Base-by-base conservation (phyloP, 2,888 invertebrate genomes). In the Polymixis flavicincta region DNA sequence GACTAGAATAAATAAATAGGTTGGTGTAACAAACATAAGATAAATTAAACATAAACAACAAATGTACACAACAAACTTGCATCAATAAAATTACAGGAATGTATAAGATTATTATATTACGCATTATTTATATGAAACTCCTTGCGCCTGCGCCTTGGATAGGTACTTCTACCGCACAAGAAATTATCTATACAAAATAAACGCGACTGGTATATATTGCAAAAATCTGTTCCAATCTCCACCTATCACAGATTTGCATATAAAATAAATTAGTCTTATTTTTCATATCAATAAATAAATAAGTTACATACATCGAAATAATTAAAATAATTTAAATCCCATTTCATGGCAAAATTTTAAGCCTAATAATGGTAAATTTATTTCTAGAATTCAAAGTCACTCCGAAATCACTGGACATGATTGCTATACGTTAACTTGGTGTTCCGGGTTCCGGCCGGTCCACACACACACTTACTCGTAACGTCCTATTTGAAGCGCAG, bases 21-120 rank as follows among this genome's bases (percentile, higher is more conserved):
- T 76, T 87, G 80, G 73, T 72, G 70, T 86, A 93, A 93, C 91
- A 90, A 92, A 91, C 85, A 78, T 83, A 89, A 87, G 88, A 90
- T 90, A 90, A 92, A 91, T 88, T 88, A 91, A 90, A 91, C 87
- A 80, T 86, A 88, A 92, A 90, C 89, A 92, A 92, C 90, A 91
- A 89, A 80, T 82, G 76, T 87, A 87, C 85, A 85, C 84, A 91
- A 92, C 91, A 90, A 90, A 88, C 85, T 87, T 85, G 78, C 88
- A 76, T 82, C 84, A 85, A 85, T 87, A 90, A 89, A 81, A 89
- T 89, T 90, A 90, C 60, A 91, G 92, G 93, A 93, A 93, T 93
- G 92, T 92, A 89, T 89, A 85, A 84, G 78, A 82, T 84, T 87
- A 80, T 84, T 83, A 88, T 74, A 77, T 82, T 75, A 82, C 75